Conservation (phyloP, 1,140 invertebrate genomes). For the Parasteatoda tepidariorum region DNA sequence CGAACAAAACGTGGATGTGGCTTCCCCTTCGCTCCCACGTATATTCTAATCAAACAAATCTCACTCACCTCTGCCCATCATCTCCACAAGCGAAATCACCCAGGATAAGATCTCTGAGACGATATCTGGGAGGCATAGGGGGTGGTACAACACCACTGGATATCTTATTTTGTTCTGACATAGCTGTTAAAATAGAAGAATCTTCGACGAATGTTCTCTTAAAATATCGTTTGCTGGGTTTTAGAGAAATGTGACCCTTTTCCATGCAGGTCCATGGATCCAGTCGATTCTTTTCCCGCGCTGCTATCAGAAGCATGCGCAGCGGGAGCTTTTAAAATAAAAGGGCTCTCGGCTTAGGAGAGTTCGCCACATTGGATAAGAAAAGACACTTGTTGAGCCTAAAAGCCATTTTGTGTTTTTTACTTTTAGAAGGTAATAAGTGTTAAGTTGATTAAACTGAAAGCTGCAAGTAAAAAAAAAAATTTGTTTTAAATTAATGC, state of each 20-base stretch:
- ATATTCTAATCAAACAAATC: neutral
- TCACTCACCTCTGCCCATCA: conserved; percentile 79
- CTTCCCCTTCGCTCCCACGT: neutral
- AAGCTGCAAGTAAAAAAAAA: too few relatives aligned
- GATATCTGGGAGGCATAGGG: conserved; percentile 75
- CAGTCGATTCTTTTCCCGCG: conserved; percentile 10
- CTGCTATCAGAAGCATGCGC: neutral
- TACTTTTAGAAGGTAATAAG: too few relatives aligned
- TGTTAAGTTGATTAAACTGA: too few relatives aligned
- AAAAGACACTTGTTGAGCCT: neutral
- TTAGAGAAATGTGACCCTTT: conserved; percentile 12
- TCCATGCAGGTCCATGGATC: neutral
- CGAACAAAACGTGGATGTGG: neutral
- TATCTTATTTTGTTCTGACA: neutral
- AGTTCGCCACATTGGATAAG: neutral
- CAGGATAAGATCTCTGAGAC: conserved; percentile 80
- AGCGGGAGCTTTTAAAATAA: neutral
- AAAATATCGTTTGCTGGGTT: neutral
- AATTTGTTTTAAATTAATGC: too few relatives aligned
- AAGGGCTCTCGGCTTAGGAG: neutral
- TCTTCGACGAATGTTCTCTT: neutral
- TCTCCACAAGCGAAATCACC: conserved; percentile 83
- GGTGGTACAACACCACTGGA: conserved; percentile 53
- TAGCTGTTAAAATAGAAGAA: neutral
- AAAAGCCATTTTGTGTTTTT: too few relatives aligned